Evolutionary conservation across 2,113 vertebrate species (phyloP).

Genomic region (Serinus canaria): DNA sequence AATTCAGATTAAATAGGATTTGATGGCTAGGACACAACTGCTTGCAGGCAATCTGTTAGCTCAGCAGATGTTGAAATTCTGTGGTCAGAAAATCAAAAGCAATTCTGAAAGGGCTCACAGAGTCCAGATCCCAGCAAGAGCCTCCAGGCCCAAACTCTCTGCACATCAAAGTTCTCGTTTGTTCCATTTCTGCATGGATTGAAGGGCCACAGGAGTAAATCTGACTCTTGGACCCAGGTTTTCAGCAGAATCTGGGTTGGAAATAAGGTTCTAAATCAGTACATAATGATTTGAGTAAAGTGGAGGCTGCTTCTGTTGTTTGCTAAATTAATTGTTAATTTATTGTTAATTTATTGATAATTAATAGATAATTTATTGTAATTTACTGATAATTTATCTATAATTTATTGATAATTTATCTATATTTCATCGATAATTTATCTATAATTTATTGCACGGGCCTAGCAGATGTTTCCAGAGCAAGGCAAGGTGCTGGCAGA

Average conservation of each 20-base stretch:
- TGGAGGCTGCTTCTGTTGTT: neutral
- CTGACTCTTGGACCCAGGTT: neutral
- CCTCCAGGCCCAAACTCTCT: neutral
- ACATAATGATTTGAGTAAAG: neutral
- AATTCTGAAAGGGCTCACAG: neutral
- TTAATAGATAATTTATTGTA: neutral
- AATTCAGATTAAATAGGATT: neutral
- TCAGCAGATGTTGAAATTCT: neutral
- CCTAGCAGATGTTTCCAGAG: neutral
- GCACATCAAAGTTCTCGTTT: neutral
- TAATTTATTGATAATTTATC: neutral
- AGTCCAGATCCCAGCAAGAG: neutral
- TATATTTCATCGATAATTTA: neutral
- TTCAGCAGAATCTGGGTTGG: neutral
- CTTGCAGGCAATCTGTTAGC: neutral
- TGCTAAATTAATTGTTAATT: neutral
- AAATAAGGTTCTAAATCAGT: neutral
- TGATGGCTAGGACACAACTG: neutral
- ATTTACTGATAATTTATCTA: neutral
- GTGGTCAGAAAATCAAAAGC: neutral
- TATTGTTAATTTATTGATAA: neutral
- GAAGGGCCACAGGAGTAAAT: neutral
- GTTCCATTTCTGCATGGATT: neutral
- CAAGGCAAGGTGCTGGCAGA: neutral
- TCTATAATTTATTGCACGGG: neutral